phyloP scores from a whole-genome alignment of 2,888 invertebrate genomes.

The Agrochola macilenta region DNA sequence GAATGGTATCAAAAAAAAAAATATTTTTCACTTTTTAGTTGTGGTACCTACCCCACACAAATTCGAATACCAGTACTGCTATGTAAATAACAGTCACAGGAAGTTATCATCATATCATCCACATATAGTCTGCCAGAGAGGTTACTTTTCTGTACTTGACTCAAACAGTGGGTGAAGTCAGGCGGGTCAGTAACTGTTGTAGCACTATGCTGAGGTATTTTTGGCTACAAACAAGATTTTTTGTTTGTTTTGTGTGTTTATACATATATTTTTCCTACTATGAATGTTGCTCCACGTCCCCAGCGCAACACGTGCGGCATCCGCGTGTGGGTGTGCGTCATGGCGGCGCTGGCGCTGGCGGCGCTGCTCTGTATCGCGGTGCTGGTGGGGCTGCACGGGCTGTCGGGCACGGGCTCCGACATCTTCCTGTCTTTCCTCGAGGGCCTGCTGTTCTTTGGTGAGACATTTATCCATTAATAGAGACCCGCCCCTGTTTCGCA shows the following conservation, averaged over 20 bases:
- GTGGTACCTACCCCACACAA: too few species aligned
- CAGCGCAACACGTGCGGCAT: constrained; percentile 75
- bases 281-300: rapidly evolving
- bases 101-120: too few species aligned
- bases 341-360: constrained; percentile 72
- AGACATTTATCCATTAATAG: constrained; percentile 48
- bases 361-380: constrained; percentile 70
- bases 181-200: too few species aligned
- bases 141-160: neutral
- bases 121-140: too few species aligned
- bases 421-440: constrained; percentile 84
- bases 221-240: neutral
- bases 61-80: too few species aligned
- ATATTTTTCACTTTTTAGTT: too few species aligned
- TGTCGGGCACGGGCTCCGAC: constrained; percentile 79
- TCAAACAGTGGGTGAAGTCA: neutral
- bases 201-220: neutral
- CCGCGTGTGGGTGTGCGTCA: constrained; percentile 80
- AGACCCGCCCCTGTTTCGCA: neutral
- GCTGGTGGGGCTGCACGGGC: constrained; percentile 70
- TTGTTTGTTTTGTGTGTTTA: neutral
- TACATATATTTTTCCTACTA: too few species aligned
- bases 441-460: constrained; percentile 82
- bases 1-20: neutral
- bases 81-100: too few species aligned